Evolutionary conservation across 2,113 vertebrate genomes (phyloP).

Genomic region (Edolisoma coerulescens): DNA sequence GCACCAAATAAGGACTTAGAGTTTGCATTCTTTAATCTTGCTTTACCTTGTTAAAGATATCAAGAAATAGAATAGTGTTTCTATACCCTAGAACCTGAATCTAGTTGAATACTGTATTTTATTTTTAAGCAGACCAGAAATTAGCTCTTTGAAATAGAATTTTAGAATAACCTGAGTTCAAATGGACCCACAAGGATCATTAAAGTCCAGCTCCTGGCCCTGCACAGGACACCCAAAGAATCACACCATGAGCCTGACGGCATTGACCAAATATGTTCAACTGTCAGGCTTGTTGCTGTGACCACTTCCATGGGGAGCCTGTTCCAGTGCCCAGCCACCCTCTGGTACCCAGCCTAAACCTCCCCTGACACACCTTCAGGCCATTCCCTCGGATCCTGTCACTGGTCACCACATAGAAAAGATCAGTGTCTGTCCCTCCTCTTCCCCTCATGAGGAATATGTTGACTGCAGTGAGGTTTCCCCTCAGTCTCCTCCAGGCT

Average conservation of each 20-base stretch:
- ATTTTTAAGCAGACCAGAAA: background rate
- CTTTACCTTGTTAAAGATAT: background rate
- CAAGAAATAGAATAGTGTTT: background rate
- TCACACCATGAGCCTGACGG: background rate
- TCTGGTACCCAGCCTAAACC: background rate
- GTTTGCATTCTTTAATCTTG: background rate
- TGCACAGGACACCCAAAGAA: background rate
- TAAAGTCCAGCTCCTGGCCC: background rate
- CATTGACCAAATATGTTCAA: background rate
- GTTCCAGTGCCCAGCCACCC: background rate
- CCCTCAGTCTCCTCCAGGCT: background rate
- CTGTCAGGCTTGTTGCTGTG: background rate
- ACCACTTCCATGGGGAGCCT: background rate
- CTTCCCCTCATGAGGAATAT: background rate
- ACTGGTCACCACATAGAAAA: background rate
- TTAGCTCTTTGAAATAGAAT: background rate
- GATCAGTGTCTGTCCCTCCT: background rate
- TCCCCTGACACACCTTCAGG: background rate
- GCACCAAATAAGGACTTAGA: background rate
- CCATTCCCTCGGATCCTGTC: background rate
- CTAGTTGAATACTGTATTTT: background rate
- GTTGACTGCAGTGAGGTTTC: background rate
- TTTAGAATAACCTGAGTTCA: background rate
- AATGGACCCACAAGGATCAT: background rate
- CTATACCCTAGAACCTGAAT: background rate